Base-by-base conservation (phyloP, 2,113 vertebrate genomes). In the Sylvilagus bachmani region DNA sequence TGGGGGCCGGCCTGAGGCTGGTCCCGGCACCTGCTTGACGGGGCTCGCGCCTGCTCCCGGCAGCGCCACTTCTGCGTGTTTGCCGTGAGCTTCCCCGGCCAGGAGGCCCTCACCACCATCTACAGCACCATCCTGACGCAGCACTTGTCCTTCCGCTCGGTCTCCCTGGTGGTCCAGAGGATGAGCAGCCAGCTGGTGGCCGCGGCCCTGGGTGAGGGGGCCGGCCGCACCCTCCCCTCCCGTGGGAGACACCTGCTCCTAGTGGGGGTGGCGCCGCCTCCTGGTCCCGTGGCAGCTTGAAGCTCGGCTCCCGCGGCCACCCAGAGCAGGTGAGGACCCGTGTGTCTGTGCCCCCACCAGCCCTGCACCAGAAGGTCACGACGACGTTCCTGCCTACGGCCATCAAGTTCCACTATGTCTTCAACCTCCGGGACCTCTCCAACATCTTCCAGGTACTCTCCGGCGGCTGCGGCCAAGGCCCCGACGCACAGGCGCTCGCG, bases 351-450 rank as follows among this genome's bases (percentile, higher is more conserved):
- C 87, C 77, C 19, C 11, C 36, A 0, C 96, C 98, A 98, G 98
- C 98, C 77, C 93, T 99, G 81, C 98, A 99, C 75, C 98, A 98
- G 98, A 98, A 98, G 92, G 97, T 98, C 2, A 2, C 98, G 0
- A 0, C 97, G 2, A 97, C 94, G 0, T 98, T 98, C 58, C 95
- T 99, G 61, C 98, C 98, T 12, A 99, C 98, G 10, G 98, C 98
- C 97, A 98, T 99, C 86, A 99, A 98, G 90, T 98, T 99, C 90
- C 98, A 99, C 44, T 99, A 99, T 4, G 61, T 98, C 95, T 99
- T 98, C 98, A 99, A 99, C 94, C 98, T 98, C 91, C 95, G 98
- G 53, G 98, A 99, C 93, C 98, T 99, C 92, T 98, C 98, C 91
- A 99, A 93, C 17, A 98, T 98, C 53, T 99, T 99, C 97, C 98